These are phyloP conservation scores for Limonius californicus DNA, from an alignment of 1,140 invertebrate species.

Conservation along the genomic window DNA sequence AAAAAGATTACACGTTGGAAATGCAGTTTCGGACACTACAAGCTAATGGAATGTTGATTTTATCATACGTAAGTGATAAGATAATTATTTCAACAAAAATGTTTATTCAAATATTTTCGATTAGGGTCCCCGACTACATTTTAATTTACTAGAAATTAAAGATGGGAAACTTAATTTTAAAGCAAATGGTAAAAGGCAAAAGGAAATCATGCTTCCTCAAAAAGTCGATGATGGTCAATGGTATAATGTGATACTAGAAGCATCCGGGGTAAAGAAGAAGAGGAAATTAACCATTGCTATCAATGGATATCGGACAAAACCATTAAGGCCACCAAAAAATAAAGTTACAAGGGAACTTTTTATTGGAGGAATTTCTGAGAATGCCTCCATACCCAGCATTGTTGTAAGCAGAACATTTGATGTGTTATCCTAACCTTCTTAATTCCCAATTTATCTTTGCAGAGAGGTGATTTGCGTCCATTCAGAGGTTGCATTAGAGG, in stretches of 20 bases:
- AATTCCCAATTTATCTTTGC: background rate
- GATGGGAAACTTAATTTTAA: constrained; percentile 68
- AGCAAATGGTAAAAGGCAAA: constrained; percentile 62
- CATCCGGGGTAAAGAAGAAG: constrained; percentile 46
- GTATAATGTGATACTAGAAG: constrained; percentile 69
- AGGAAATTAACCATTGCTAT: constrained; percentile 64
- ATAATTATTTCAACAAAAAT: too few relatives aligned
- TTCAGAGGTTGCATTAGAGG: constrained; percentile 81
- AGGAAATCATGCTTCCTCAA: constrained; percentile 58
- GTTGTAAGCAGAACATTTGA: constrained; percentile 7
- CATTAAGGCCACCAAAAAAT: constrained; percentile 64
- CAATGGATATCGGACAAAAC: constrained; percentile 60
- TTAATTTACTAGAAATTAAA: constrained; percentile 65
- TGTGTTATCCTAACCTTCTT: background rate
- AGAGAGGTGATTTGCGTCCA: constrained; percentile 58
- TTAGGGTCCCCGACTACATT: constrained; percentile 53
- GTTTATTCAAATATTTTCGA: too few relatives aligned
- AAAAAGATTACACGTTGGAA: constrained; percentile 68
- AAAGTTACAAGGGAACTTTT: constrained; percentile 68
- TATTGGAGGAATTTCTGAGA: constrained; percentile 71
- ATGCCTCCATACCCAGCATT: constrained; percentile 27
- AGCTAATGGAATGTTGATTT: constrained; percentile 74
- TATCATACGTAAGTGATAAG: constrained; percentile 68
- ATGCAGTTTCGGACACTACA: constrained; percentile 85
- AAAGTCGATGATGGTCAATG: constrained; percentile 78